Percentiles rank a stretch among this genome's conserved stretches.
Conservation (phyloP, 2,888 invertebrate genomes). For the Drosophila falleni region DNA sequence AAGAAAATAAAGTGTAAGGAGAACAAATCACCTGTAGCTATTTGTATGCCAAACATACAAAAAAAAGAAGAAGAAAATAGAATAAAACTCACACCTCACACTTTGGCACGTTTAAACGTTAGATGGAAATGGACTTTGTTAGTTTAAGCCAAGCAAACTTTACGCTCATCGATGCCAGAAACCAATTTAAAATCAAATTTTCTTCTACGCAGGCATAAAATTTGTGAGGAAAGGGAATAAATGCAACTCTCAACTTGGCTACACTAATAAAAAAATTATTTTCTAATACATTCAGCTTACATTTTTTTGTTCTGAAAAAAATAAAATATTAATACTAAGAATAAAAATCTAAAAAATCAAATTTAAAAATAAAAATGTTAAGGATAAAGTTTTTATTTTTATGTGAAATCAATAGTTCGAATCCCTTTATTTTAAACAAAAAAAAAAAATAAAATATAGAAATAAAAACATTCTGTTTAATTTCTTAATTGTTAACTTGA, state of each 20-base stretch:
- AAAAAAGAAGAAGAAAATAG: background rate
- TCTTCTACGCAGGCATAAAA: constrained; percentile 28
- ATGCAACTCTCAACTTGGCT: constrained; percentile 46
- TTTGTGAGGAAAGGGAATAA: background rate
- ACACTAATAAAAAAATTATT: background rate
- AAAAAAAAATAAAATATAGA: too few relatives aligned
- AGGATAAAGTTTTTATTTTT: too few relatives aligned
- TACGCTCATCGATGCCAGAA: constrained; percentile 63
- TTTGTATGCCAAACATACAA: constrained; percentile 55
- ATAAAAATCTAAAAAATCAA: too few relatives aligned
- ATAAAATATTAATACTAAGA: too few relatives aligned
- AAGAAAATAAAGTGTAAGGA: constrained; percentile 3
- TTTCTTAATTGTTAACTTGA: too few relatives aligned
- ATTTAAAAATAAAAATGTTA: too few relatives aligned
- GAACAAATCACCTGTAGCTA: constrained; percentile 65
- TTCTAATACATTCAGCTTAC: too few relatives aligned
- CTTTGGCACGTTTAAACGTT: constrained; percentile 28
- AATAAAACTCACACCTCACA: constrained; percentile 29
- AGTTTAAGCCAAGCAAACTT: constrained; percentile 65
- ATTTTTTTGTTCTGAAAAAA: too few relatives aligned
- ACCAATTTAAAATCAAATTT: constrained; percentile 80
- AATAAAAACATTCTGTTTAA: too few relatives aligned
- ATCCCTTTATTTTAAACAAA: too few relatives aligned
- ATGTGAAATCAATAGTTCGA: too few relatives aligned
- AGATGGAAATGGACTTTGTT: constrained; percentile 64